Evolutionary conservation across 2,113 vertebrate genomes (phyloP), one percentile per base, ranked within the genome.

Genomic region (Tupaia tana): DNA sequence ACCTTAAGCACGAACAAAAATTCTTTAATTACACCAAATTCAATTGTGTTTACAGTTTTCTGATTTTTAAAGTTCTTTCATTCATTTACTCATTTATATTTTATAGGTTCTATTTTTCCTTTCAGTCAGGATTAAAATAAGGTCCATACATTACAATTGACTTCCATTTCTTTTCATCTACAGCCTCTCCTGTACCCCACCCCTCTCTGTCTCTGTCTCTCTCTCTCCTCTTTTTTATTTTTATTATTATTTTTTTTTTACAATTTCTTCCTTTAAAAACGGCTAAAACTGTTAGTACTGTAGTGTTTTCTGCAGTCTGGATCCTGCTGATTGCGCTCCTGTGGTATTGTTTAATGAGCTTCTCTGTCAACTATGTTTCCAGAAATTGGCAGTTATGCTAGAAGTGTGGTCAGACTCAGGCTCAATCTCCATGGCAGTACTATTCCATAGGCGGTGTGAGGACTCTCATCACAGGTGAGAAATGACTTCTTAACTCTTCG

Each of bases 401-500:
- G 10, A 78, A n/a, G 58, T 89, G n/a, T 52, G 66, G 20, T 89
- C 29, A 78, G 70, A 58, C 12, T 70, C 6, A 7, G 34, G 29
- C 56, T 16, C 63, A 83, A 3, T 15, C 9, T 15, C 74, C 27
- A 61, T 16, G 19, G 25, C 52, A 34, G 27, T 31, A 29, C 54
- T 15, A 14, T 34, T 67, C 9, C 27, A 0, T n/a, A 52, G 75
- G 9, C 16, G 43, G 64, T 31, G 54, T 12, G 19, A 58, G n/a
- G 19, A 7, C 25, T 43, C 43, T 59, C 9, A 4, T 59, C 25
- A 0, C 9, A 63, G 27, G 0, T 12, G 12, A 5, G 20, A n/a
- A 24, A 61, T 34, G 27, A 77, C 43, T 43, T 43, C 43, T 43
- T 43, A 43, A 43, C 43, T 43, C 43, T 43, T 43, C 43, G 43